A percentile compares a stretch with the other conserved stretches of the same genome.
Evolutionary conservation across 2,113 vertebrate genomes (phyloP).

Genomic region (Setophaga petechia): DNA sequence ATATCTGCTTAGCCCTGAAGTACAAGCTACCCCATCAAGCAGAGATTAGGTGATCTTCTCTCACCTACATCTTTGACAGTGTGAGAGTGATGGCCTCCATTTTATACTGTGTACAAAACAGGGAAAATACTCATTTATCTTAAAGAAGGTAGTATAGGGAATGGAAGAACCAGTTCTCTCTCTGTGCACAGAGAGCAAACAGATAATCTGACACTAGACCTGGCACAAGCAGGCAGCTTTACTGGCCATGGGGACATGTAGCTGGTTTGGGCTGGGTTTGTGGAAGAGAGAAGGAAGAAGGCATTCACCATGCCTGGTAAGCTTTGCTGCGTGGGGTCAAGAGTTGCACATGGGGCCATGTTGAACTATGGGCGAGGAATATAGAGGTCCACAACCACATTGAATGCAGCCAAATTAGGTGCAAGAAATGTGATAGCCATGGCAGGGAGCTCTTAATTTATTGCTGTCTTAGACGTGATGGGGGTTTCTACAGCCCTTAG

Average conservation of each 20-base stretch:
- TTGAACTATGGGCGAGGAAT: neutral
- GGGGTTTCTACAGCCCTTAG: neutral
- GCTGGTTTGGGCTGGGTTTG: neutral
- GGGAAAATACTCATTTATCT: neutral
- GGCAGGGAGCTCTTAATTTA: constrained; percentile 42
- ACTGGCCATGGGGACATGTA: neutral
- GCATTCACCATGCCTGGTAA: too few relatives aligned
- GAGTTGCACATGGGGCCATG: neutral
- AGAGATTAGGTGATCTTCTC: neutral
- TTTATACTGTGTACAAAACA: neutral
- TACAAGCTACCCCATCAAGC: neutral
- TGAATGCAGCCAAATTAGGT: neutral
- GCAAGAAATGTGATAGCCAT: neutral
- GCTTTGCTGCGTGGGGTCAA: neutral
- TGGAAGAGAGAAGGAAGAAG: neutral
- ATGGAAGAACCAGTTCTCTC: neutral
- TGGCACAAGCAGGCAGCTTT: neutral
- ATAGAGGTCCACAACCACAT: rapidly evolving
- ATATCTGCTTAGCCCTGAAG: neutral
- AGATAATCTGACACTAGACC: neutral
- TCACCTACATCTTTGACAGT: neutral
- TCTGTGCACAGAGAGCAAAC: neutral
- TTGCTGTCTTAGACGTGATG: neutral
- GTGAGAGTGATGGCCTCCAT: neutral
- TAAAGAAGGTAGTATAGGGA: neutral